Evolutionary conservation across 92 coral and sea anemone species (phyloP), one percentile per base, ranked within the genome.

Genomic region (Zoanthus gigantus): DNA sequence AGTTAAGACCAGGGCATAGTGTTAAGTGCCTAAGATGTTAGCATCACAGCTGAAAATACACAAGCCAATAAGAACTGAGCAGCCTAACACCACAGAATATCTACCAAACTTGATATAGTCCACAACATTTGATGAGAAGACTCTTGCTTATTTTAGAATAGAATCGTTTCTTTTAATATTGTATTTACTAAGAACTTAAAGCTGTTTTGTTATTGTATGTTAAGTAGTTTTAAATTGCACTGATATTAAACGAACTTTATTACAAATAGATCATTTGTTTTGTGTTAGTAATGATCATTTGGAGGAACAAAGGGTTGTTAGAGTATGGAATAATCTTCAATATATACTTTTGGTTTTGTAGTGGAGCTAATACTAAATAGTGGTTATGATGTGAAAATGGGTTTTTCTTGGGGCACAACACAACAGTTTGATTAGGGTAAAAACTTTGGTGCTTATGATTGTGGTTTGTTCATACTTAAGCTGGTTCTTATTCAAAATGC

Each of bases 11-110:
- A 80, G 57, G 74, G 32, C 85, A 79, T 79, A 79, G 54, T 60
- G 56, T 80, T 80, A 80, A 80, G 60, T 80, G 85, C 56, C 85
- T 63, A 65, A 80, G 85, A 65, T 61, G 85, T 65, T 58, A 80
- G 46, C 74, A 14, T 9, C 74, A 44, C 54, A 63, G 85, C 54
- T 29, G 85, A 46, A 80, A 80, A 63, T n/a, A 37, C 54, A 23
- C 31, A 31, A 65, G 58, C 56, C 72, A 61, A 28, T 78, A 79
- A n/a, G 72, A 79, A 60, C 72, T 60, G 72, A 80, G 18, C 85
- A 80, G 74, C 85, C 60, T 79, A 79, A 72, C 57, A 56, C 84
- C 18, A 42, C 73, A 68, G 44, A 32, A 7, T 65, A 45, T 65
- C 57, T 80, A 45, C 74, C 74, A 10, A 65, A 63, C 85, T 63